Percentiles rank a stretch among this genome's conserved stretches.
phyloP scores from a whole-genome alignment of 2,888 invertebrate genomes.

The Thumatha senex region DNA sequence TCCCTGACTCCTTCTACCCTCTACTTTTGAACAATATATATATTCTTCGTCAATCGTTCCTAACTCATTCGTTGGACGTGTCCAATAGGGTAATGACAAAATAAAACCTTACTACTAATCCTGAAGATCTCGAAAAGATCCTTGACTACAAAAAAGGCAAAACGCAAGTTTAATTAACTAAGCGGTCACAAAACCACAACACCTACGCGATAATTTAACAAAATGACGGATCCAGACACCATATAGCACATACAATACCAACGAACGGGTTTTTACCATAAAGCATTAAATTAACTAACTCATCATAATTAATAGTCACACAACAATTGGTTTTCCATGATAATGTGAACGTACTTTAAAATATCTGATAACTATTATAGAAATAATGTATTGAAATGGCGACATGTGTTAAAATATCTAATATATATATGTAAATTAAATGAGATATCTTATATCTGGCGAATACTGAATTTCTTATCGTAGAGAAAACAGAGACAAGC shows the following conservation, averaged over 20 bases:
- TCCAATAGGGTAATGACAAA: no score
- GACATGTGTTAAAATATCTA: not conserved
- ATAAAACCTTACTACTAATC: no score
- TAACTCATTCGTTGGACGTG: no score
- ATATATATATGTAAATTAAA: not conserved
- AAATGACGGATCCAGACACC: not conserved
- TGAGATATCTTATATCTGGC: not conserved
- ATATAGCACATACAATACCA: not conserved
- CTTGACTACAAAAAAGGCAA: not conserved
- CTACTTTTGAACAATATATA: no score
- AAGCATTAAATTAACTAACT: not conserved
- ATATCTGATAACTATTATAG: not conserved
- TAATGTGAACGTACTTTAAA: not conserved
- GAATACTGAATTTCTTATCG: no score
- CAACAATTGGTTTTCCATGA: not conserved
- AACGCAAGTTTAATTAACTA: not conserved
- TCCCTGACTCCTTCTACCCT: no score
- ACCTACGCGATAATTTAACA: not conserved
- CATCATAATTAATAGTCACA: not conserved
- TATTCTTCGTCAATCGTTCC: no score
- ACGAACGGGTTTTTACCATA: not conserved
- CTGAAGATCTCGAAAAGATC: no score
- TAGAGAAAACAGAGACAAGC: no score
- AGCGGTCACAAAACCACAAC: not conserved
- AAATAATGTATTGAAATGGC: not conserved